phyloP scores from a whole-genome alignment of 2,888 invertebrate genomes.

The Dolichopus griseipennis region DNA sequence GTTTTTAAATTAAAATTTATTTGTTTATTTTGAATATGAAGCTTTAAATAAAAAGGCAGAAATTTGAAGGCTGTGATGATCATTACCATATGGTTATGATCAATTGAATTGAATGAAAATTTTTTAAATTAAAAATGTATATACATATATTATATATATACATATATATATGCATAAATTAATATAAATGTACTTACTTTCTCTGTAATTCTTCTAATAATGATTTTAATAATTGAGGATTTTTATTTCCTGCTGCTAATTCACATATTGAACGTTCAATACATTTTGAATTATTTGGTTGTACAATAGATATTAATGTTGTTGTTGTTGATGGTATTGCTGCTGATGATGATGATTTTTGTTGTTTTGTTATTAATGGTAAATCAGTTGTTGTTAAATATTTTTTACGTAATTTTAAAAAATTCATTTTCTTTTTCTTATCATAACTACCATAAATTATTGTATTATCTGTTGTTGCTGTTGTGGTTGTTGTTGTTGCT shows the following conservation, averaged over 20 bases:
- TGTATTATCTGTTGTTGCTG: not conserved
- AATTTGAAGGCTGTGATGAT: too few species aligned
- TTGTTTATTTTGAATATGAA: too few species aligned
- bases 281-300: not conserved
- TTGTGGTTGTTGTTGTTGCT: not conserved
- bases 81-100: too few species aligned
- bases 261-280: slow-evolving; percentile 11
- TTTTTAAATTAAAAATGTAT: not conserved
- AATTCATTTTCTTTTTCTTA: not conserved
- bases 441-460: not conserved
- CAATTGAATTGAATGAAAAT: too few species aligned
- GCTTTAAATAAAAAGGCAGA: too few species aligned
- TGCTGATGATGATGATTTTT: not conserved
- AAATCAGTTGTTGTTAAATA: not conserved
- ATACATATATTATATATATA: not conserved
- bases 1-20: too few species aligned
- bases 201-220: slow-evolving; percentile 8
- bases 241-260: slow-evolving; percentile 1
- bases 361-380: too few species aligned
- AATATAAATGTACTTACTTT: slow-evolving; percentile 1
- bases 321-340: not conserved
- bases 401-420: not conserved
- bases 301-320: not conserved
- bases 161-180: not conserved
- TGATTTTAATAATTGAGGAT: slow-evolving; percentile 7